Evolutionary conservation across 2,888 invertebrate genomes (phyloP), one percentile per base, ranked within the genome.

Genomic region (Bursaphelenchus okinawaensis): DNA sequence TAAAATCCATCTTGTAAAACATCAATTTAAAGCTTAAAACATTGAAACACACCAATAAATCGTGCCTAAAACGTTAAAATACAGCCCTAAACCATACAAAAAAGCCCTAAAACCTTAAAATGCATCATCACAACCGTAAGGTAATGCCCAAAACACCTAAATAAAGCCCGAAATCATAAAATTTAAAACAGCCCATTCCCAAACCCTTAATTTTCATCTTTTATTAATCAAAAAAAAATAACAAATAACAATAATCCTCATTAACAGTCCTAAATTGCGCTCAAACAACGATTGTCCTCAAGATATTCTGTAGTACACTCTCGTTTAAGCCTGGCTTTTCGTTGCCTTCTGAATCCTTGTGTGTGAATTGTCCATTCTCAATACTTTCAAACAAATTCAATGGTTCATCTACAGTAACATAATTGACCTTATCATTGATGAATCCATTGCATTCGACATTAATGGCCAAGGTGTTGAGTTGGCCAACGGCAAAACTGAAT

Each of bases 401-500:
- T 4, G 40, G n/a, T n/a, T 1, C 16, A 40, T 40, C n/a, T 16
- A 40, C 40, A 3, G 40, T 1, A 40, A 40, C 40, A 40, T 40
- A 40, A 40, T 66, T 66, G 31, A 31, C 23, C 22, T 58, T 56
- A 16, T 55, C 55, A 52, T 66, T 66, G 8, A 50, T 50, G 24
- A 66, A 66, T n/a, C 75, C 77, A 24, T 72, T 70, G 55, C 73
- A 69, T 23, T 80, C 75, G 20, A 81, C 72, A 61, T 81, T 81
- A 58, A 79, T 76, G 20, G 81, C 81, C 50, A 82, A 58, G 2
- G 93, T 94, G 83, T 98, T 98, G 65, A 98, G 84, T 83, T 98
- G 96, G 83, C 94, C 96, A 16, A 89, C 87, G 81, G 89, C 91
- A 72, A 95, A 90, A 0, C 90, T 90, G 89, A 91, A 93, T 4